Evolutionary conservation across 2,888 invertebrate genomes (phyloP), one percentile per base, ranked within the genome.

Genomic region (Geotrupes spiniger): DNA sequence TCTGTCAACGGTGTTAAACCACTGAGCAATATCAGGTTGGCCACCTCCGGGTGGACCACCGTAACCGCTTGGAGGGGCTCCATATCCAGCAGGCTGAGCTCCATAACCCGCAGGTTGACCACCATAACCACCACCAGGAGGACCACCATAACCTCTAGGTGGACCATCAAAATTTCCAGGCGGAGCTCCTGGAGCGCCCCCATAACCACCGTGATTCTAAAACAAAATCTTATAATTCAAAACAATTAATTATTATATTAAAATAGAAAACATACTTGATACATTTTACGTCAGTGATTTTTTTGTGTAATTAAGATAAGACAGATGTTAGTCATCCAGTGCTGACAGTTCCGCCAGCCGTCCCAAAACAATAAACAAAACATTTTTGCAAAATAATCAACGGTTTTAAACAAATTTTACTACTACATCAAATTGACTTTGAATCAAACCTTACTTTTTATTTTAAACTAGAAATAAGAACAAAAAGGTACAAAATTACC

Each of bases 1-100:
- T 57, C 80, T 79, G 65, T 94, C 93, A 1, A 93, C 92, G 10
- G 89, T 81, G 44, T 59, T 57, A 68, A 94, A 93, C 92, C 92
- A 92, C 64, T 87, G 85, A 58, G 85, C 84, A 1, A 90, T 82
- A 69, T 91, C 87, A 1, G 91, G 89, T 5, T 71, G 68, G 8
- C 33, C 14, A 21, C 78, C 47, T n/a, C 49, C 52, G 26, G 33
- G 39, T 37, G 42, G 31, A 33, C 17, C 16, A 9, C 40, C 46
- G 38, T 38, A 45, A 14, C 41, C 46, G 3, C 17, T 21, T 21
- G 21, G 6, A 21, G 21, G 21, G 11, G 33, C 12, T 10, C 29
- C 31, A 31, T 46, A 31, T 2, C 40, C 43, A 3, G 14, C 39
- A 26, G 5, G 6, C n/a, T 10, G 5, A 2, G 26, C 25, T 12